Base-by-base conservation (phyloP, 1,140 invertebrate species). In the Pogonomyrmex californicus region DNA sequence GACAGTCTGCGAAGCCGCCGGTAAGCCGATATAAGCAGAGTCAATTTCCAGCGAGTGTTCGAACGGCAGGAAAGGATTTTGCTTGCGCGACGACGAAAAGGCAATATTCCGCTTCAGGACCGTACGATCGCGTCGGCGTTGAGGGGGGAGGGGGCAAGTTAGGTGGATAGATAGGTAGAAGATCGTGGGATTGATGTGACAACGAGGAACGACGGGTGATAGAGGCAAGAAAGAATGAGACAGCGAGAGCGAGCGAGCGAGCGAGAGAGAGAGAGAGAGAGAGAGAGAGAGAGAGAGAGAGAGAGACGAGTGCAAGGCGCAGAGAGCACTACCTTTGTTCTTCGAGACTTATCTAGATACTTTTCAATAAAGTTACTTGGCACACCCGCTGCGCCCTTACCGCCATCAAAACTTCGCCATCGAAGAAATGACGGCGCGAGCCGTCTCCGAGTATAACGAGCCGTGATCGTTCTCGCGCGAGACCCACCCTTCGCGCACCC, bases 1-100 rank as follows among this genome's bases (percentile, higher is more conserved):
- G 75, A 88, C 86, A 91, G 86, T 75, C 77, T 88, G 88, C 78
- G 87, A 91, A 90, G 90, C 76, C 88, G 62, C 75, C 71, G 62
- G 86, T 91, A 91, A 91, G 89, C 88, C 88, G 90, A 91, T 90
- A 91, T 91, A 91, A 91, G 89, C 90, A 91, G 90, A 91, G 86
- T 90, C 90, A 91, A 91, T 91, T 91, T 91, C 86, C 88, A 91
- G 71, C 86, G 88, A 90, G 90, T 90, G 90, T 91, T 90, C 86
- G 86, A 91, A 83, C 88, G 83, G 71, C 82, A 88, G 89, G 82
- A 90, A 90, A 90, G 90, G 90, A 91, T 91, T 90, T 91, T 91
- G 83, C 86, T 91, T 90, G 90, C 86, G 86, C 90, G 86, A 91
- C 85, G 90, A 89, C 87, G 87, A 91, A 91, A 91, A 91, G 89